Evolutionary conservation across 2,888 invertebrate species (phyloP), one percentile per base, ranked within the genome.

Genomic region (Chirona hameri): DNA sequence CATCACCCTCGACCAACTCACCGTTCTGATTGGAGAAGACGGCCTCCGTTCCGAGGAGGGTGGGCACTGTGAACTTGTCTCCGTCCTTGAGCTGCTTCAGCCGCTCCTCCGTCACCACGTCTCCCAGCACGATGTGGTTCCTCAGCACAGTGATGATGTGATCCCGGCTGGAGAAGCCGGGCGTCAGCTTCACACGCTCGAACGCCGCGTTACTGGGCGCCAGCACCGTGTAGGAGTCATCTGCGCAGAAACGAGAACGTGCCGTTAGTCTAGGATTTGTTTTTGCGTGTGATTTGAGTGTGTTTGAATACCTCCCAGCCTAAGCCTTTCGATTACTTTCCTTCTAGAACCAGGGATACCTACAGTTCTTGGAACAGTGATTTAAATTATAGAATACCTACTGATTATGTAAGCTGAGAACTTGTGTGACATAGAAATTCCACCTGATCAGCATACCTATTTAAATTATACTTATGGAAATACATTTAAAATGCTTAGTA

Each of bases 81-180:
- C 76, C 76, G 10, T 39, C 46, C 24, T 24, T 9, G 46, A 76
- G 76, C 76, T 76, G 76, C 76, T 76, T 76, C 46, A 76, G 76
- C 7, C 76, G 21, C 46, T 76, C 76, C 24, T 27, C 46, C 10
- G 76, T 76, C 76, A 76, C 76, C 76, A 76, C 46, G 24, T 76
- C 76, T 21, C 76, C 76, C 76, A 76, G 76, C 24, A 76, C 15
- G 76, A 76, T 76, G 76, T 76, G 76, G 76, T 76, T 76, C 5
- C 76, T 39, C 39, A 76, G 76, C 46, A 46, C 46, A 46, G 39
- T 46, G 46, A 76, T 46, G 46, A 76, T 76, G 76, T 46, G 76
- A 24, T 46, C 46, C 21, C 76, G 76, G 39, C 24, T 39, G 10
- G 39, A 46, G 46, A 76, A 76, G 76, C 46, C 76, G 12, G 76